These are phyloP conservation scores for Lypha dubia DNA, from an alignment of 2,888 invertebrate species.

Conservation along the genomic window DNA sequence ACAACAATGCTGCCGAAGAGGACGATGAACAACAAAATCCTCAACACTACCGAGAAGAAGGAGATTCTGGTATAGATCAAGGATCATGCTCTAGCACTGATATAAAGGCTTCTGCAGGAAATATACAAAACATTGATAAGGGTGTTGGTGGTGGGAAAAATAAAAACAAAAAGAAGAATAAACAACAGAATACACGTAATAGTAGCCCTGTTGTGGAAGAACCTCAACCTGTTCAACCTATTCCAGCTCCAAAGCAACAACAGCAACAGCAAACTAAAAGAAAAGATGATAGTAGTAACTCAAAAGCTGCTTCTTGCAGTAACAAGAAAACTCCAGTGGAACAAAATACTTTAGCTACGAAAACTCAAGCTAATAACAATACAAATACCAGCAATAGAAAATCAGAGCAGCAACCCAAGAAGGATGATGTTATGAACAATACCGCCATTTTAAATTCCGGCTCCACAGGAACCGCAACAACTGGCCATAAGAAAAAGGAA, in stretches of 20 bases:
- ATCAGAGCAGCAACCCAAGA: slow-evolving; percentile 78
- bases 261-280: slow-evolving; percentile 65
- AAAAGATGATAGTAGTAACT: slow-evolving; percentile 69
- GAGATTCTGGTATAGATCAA: slow-evolving; percentile 95
- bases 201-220: slow-evolving; percentile 68
- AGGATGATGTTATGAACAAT: slow-evolving; percentile 78
- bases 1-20: slow-evolving; percentile 80
- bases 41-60: slow-evolving; percentile 89
- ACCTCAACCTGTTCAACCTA: slow-evolving; percentile 38
- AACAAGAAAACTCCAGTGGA: slow-evolving; percentile 61
- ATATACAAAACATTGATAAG: slow-evolving; percentile 75
- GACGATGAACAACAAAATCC: slow-evolving; percentile 81
- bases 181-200: slow-evolving; percentile 67
- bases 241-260: slow-evolving; percentile 34
- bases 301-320: slow-evolving; percentile 62
- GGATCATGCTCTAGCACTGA: slow-evolving; percentile 94
- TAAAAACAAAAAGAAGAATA: slow-evolving; percentile 76
- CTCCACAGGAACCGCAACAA: slow-evolving; percentile 46
- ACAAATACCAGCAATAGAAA: slow-evolving; percentile 66
- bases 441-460: slow-evolving; percentile 40
- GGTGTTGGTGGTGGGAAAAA: slow-evolving; percentile 74
- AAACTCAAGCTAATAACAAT: slow-evolving; percentile 60
- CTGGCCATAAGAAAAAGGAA: slow-evolving; percentile 76
- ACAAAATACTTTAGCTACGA: slow-evolving; percentile 56
- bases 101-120: slow-evolving; percentile 85